Percentiles rank a stretch among this genome's conserved stretches.
Evolutionary conservation across 2,113 vertebrate species (phyloP).

Genomic region (Telmatochromis brachygnathus): DNA sequence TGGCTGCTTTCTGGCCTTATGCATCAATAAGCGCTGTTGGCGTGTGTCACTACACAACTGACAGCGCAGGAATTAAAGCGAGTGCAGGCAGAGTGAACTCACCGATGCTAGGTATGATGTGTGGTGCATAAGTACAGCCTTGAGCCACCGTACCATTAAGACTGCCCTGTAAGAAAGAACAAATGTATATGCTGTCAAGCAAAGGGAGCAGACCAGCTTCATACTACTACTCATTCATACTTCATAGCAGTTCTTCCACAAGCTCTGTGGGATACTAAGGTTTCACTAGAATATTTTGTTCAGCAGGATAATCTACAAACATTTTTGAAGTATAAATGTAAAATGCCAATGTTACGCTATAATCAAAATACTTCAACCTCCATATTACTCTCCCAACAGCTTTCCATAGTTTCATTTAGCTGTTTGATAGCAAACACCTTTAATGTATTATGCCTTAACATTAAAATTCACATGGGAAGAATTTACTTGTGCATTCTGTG

Average conservation of each 20-base stretch:
- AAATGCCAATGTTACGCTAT: fast-evolving
- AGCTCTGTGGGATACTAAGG: not conserved
- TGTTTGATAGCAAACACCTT: not conserved
- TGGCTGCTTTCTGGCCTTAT: not conserved
- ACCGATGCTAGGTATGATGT: conserved; percentile 95
- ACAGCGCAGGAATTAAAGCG: not conserved
- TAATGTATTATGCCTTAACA: fast-evolving
- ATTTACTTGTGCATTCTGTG: not conserved
- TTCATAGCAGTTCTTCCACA: not conserved
- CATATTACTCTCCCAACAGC: not conserved
- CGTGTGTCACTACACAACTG: not conserved
- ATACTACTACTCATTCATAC: not conserved
- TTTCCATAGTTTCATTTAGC: not conserved
- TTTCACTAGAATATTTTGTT: fast-evolving
- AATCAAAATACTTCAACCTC: not conserved
- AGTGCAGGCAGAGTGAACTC: conserved; percentile 50
- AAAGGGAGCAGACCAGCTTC: not conserved
- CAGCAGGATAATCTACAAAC: not conserved
- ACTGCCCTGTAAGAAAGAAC: conserved; percentile 72
- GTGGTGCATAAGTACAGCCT: conserved; percentile 84
- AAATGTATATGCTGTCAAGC: not conserved
- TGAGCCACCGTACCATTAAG: conserved; percentile 90
- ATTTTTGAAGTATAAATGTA: not conserved
- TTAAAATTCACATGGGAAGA: not conserved
- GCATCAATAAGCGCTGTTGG: not conserved